phyloP scores from a whole-genome alignment of 2,888 invertebrate species.

The Muschampia plurimacula region DNA sequence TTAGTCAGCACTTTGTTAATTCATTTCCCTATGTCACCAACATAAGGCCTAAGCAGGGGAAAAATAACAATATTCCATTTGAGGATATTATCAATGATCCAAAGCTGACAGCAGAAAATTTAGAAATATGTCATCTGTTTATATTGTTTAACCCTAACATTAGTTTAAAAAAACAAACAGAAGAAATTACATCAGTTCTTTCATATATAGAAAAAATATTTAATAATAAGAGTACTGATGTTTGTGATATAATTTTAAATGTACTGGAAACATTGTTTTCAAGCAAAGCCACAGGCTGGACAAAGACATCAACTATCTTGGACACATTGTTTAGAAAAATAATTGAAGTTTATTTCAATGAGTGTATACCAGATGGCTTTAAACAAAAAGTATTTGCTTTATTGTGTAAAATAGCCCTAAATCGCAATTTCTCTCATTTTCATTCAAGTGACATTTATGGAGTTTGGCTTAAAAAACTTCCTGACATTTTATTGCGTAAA shows the following conservation, averaged over 20 bases:
- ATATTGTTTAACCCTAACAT: conserved; percentile 76
- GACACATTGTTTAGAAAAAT: conserved; percentile 71
- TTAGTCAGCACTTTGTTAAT: conserved; percentile 84
- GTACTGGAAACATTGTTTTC: conserved; percentile 69
- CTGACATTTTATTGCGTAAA: conserved; percentile 83
- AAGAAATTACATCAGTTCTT: conserved; percentile 69
- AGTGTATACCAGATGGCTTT: conserved; percentile 56
- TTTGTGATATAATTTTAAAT: conserved; percentile 61
- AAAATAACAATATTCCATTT: conserved; percentile 50
- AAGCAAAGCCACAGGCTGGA: conserved; percentile 69
- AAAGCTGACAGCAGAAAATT: conserved; percentile 69
- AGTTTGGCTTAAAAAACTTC: conserved; percentile 83
- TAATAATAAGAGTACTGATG: conserved; percentile 57
- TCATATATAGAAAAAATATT: conserved; percentile 83
- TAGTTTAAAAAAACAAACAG: conserved; percentile 65
- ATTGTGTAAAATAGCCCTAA: conserved; percentile 75
- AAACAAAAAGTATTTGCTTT: conserved; percentile 73
- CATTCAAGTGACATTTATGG: conserved; percentile 72
- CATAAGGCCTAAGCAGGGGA: conserved; percentile 63
- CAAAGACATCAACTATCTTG: conserved; percentile 62
- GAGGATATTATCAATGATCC: conserved; percentile 70
- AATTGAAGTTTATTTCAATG: conserved; percentile 69
- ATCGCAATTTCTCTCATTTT: conserved; percentile 69
- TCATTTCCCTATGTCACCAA: conserved; percentile 86
- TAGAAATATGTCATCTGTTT: conserved; percentile 75